Conservation (phyloP, 2,113 vertebrate species). For the Nycticryphes semicollaris region DNA sequence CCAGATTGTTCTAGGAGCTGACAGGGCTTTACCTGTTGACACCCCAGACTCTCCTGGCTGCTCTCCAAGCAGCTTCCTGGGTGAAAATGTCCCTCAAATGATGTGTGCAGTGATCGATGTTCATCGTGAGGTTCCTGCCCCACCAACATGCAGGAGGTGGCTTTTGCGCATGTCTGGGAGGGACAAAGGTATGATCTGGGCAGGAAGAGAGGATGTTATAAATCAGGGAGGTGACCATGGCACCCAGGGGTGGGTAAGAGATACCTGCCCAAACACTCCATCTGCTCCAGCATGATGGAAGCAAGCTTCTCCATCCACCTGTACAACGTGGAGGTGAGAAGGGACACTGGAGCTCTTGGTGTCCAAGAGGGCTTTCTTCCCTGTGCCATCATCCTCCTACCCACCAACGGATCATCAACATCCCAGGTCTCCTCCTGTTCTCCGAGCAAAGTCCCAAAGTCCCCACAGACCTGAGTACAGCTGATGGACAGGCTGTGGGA, state of each 20-base stretch:
- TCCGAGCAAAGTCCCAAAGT: not conserved
- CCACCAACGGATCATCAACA: fast-evolving
- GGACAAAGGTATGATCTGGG: not conserved
- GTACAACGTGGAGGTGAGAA: fast-evolving
- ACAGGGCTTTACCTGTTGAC: not conserved
- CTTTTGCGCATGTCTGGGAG: not conserved
- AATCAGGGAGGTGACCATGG: not conserved
- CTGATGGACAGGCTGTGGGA: fast-evolving
- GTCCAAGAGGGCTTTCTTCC: not conserved
- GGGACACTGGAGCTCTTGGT: not conserved
- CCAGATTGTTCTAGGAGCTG: not conserved
- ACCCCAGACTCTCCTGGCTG: not conserved
- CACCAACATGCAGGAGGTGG: fast-evolving
- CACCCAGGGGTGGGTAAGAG: fast-evolving
- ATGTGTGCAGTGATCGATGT: fast-evolving
- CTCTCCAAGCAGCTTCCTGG: not conserved
- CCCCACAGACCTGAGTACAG: fast-evolving
- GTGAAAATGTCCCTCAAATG: not conserved
- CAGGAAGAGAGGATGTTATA: not conserved
- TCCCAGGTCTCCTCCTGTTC: not conserved
- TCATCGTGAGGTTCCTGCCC: fast-evolving
- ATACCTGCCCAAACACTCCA: not conserved
- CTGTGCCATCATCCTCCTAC: not conserved
- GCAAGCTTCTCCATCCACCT: fast-evolving
- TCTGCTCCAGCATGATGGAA: fast-evolving